Evolutionary conservation across 2,888 invertebrate species (phyloP), one percentile per base, ranked within the genome.

Genomic region (Malthinus flaveolus): DNA sequence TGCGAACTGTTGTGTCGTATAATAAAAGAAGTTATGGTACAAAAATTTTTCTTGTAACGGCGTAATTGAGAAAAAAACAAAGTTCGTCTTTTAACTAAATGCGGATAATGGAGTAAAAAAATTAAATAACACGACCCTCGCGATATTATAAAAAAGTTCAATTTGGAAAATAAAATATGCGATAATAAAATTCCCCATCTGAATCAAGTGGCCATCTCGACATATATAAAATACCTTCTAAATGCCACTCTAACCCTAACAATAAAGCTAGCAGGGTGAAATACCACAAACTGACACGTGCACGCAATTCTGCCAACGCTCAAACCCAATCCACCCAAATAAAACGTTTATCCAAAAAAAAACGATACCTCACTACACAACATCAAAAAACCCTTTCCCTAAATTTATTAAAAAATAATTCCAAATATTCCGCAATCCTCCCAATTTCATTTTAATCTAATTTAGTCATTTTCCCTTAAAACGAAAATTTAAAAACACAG

Each of bases 321-420:
- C 51, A 61, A 61, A 65, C 60, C 65, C 65, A 63, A 65, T 65
- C 63, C 61, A 61, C 60, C 60, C 59, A 58, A 54, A 62, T 64
- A 56, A 59, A 62, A 63, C 55, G 59, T 49, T 56, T 23, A 23
- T 48, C 59, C 55, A 50, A 59, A 23, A 23, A 58, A 56, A 56
- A 59, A 55, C 47, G 55, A 42, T 59, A 59, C 59, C 51, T 55
- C 46, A 31, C 32, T 23, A 23, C 23, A 42, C 48, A 58, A 58
- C 58, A 58, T 44, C 46, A 44, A 59, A 44, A 59, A 59, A 59
- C 55, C 59, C 59, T 55, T 59, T 59, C 55, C 55, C 51, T 56
- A 44, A 23, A 23, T 23, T 23, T 23, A 23, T 23, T 23, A 23
- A 23, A 23, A 23, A 23, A 23, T 23, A 23, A 23, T 23, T 23